These are phyloP conservation scores for Salvelinus namaycush DNA, from an alignment of 2,113 vertebrate genomes.

Conservation along the genomic window DNA sequence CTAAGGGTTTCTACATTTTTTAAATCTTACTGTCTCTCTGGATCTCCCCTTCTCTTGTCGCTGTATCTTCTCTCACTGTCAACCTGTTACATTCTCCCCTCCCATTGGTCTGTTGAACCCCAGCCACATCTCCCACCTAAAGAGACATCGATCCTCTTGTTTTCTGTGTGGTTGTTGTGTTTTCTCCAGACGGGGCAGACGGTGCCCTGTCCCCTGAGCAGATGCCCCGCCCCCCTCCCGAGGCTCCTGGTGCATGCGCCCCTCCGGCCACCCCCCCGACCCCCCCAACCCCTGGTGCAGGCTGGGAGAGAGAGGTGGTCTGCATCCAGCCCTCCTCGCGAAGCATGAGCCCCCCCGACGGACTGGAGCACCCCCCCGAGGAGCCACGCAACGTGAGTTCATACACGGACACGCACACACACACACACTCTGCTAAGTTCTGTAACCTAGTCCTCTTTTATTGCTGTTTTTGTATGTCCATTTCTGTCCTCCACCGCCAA, in stretches of 20 bases:
- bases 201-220: constrained; percentile 85
- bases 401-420: neutral
- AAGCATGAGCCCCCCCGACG: constrained; percentile 89
- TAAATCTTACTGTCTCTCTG: too few species aligned
- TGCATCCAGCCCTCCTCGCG: constrained; percentile 92
- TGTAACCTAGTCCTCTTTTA: too few species aligned
- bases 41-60: neutral
- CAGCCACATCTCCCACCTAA: too few species aligned
- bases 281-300: constrained; percentile 29
- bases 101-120: too few species aligned
- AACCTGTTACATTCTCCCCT: too few species aligned
- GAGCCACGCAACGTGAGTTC: constrained; percentile 60
- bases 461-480: too few species aligned
- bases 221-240: constrained; percentile 81
- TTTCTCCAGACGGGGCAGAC: constrained; percentile 82
- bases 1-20: too few species aligned
- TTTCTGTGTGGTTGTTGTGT: neutral
- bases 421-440: neutral
- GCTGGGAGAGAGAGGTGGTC: constrained; percentile 87
- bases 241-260: constrained; percentile 62
- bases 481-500: too few species aligned
- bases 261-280: constrained; percentile 36
- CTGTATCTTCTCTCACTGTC: too few species aligned
- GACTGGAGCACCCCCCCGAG: constrained; percentile 84
- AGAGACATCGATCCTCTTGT: neutral